Conservation (phyloP, 2,888 invertebrate species). For the Minunthozetes semirufus region DNA sequence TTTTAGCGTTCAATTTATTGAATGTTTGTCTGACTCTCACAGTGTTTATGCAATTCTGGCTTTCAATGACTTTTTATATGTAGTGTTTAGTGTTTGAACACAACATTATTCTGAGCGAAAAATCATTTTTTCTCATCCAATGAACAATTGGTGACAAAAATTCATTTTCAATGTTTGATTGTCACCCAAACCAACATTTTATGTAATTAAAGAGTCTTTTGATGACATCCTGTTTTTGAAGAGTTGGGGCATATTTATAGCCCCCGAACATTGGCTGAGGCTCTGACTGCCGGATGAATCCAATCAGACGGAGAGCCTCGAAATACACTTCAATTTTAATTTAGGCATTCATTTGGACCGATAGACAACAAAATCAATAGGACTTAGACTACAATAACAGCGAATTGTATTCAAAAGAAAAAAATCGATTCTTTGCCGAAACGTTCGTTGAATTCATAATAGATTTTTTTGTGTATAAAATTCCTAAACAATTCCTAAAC, state of each 20-base stretch:
- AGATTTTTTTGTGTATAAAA: background rate
- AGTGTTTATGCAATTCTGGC: background rate
- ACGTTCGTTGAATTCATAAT: background rate
- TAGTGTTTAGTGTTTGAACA: slow-evolving; percentile 3
- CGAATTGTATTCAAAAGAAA: background rate
- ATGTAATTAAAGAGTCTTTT: slow-evolving; percentile 16
- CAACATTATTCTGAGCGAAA: background rate
- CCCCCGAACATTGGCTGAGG: background rate
- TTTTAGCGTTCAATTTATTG: slow-evolving; percentile 5
- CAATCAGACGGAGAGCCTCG: slow-evolving; percentile 9
- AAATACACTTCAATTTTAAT: slow-evolving; percentile 29
- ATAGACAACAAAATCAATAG: slow-evolving; percentile 25
- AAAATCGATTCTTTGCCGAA: slow-evolving; percentile 15
- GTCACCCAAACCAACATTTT: background rate
- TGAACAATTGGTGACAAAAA: background rate
- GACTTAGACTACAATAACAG: background rate
- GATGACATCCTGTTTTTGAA: slow-evolving; percentile 23
- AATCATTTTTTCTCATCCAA: background rate
- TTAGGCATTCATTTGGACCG: slow-evolving; percentile 19
- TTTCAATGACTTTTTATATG: background rate
- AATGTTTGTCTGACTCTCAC: background rate
- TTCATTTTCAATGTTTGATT: background rate
- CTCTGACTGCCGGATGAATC: slow-evolving; percentile 11
- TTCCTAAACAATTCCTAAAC: background rate
- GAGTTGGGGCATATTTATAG: background rate